Evolutionary conservation across 2,888 invertebrate genomes (phyloP), one percentile per base, ranked within the genome.

Genomic region (Macrosoma leucophasiata): DNA sequence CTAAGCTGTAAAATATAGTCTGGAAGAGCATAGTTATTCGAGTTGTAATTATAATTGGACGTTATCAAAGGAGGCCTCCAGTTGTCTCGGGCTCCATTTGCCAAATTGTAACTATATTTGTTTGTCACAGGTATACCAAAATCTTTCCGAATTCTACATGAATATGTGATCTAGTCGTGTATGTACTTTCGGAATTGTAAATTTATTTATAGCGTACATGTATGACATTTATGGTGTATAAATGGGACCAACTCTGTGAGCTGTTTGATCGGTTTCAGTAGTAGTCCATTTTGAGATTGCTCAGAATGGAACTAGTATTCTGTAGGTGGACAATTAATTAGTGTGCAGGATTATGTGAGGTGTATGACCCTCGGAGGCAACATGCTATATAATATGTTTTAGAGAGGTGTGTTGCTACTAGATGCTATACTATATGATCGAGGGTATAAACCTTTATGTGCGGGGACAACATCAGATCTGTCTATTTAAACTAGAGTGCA

Each of bases 61-160:
- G 24, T 26, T 18, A 23, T 17, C 10, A 11, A 20, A n/a, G 56
- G 55, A 59, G 64, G 60, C 34, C 14, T 13, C 7, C n/a, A 36
- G 27, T 25, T 34, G 45, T 48, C 58, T 63, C 57, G 57, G 41
- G 58, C 58, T 62, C 55, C 60, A 63, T 69, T 78, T 76, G 79
- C 81, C 81, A 79, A 79, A 79, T 76, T 75, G 69, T 78, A 68
- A 41, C 29, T 71, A 68, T n/a, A n/a, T 70, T 70, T 67, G 71
- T 75, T 72, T 48, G 68, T 73, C 59, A 71, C 63, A 63, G 75
- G 70, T 78, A 74, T 79, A 79, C 79, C 81, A 79, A 81, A 82
- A 75, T 77, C 55, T 70, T 82, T 84, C 84, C 82, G 84, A 84
- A 84, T 78, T 78, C 81, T 84, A 70, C 84, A 84, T 84, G 84